phyloP scores from a whole-genome alignment of 2,113 vertebrate genomes.

The Noctilio leporinus region DNA sequence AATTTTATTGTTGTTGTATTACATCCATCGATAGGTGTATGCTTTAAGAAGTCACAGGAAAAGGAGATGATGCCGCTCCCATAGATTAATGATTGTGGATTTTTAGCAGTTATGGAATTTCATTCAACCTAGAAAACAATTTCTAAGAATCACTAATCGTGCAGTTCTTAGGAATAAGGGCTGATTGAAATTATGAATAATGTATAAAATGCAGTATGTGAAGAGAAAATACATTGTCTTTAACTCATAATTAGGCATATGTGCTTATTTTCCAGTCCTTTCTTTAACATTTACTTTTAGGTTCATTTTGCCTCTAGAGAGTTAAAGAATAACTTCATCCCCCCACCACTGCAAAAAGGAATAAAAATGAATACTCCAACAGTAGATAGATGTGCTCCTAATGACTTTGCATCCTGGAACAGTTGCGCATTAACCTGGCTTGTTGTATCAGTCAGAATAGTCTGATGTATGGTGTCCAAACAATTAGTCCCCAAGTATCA shows the following conservation, averaged over 20 bases:
- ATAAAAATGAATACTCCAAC: neutral
- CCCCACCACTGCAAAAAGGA: neutral
- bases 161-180: neutral
- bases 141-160: slow-evolving; percentile 22
- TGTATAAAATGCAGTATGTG: slow-evolving; percentile 10
- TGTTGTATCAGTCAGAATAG: neutral
- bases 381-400: neutral
- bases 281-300: neutral
- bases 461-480: neutral
- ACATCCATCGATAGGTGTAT: neutral
- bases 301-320: neutral
- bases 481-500: neutral
- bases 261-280: neutral
- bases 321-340: neutral
- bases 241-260: neutral
- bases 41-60: neutral
- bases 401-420: neutral
- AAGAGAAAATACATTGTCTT: slow-evolving; percentile 17
- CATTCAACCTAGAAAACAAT: slow-evolving; percentile 21
- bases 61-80: neutral
- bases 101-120: slow-evolving; percentile 21
- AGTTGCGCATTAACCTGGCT: neutral
- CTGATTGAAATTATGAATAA: slow-evolving; percentile 50
- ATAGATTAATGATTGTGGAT: slow-evolving; percentile 11
- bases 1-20: no score